Conservation (phyloP, 2,113 vertebrate species). For the Cyrtonyx montezumae region DNA sequence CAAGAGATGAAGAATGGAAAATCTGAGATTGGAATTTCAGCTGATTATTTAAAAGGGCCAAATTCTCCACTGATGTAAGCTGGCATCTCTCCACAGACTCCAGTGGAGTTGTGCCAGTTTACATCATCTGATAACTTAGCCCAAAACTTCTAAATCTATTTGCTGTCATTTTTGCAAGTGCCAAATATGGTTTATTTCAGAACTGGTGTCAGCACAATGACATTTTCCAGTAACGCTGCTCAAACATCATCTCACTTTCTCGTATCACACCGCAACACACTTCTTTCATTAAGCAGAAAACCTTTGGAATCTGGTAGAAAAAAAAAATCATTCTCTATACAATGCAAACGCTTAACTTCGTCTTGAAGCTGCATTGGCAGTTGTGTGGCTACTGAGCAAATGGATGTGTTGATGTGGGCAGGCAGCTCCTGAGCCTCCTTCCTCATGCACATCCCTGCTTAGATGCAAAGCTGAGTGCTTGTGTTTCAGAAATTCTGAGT, state of each 20-base stretch:
- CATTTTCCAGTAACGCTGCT: constrained; percentile 21
- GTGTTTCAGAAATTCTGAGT: not conserved
- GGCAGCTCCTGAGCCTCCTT: not conserved
- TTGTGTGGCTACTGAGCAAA: not conserved
- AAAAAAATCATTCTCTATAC: not conserved
- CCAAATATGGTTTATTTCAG: constrained; percentile 32
- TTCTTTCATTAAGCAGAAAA: constrained; percentile 41
- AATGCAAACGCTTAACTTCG: not conserved
- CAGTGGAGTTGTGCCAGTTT: constrained; percentile 60
- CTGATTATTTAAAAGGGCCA: constrained; percentile 52
- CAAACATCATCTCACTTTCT: not conserved
- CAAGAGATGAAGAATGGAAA: constrained; percentile 60
- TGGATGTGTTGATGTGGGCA: not conserved
- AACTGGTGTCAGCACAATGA: not conserved
- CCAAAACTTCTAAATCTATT: constrained; percentile 55
- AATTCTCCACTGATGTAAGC: constrained; percentile 55
- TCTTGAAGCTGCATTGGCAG: not conserved
- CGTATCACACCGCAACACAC: not conserved
- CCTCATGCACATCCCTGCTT: not conserved
- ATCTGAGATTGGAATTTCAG: constrained; percentile 29
- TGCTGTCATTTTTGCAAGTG: constrained; percentile 42
- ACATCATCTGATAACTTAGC: constrained; percentile 54
- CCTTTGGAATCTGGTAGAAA: not conserved
- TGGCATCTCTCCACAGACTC: constrained; percentile 45
- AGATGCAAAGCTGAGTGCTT: not conserved